Evolutionary conservation across 2,888 invertebrate species (phyloP).

Genomic region (Malthinus flaveolus): DNA sequence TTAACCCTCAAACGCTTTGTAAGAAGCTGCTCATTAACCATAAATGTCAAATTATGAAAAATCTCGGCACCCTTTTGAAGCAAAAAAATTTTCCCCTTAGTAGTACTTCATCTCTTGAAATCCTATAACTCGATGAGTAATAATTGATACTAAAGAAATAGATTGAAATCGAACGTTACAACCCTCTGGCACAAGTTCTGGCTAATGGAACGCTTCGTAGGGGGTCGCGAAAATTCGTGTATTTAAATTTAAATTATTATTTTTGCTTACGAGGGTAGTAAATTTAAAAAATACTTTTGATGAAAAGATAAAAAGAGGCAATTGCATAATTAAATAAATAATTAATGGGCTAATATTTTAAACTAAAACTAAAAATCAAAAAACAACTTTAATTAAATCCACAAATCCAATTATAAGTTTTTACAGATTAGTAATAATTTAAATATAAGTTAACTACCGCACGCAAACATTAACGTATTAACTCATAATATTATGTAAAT

Average conservation of each 20-base stretch:
- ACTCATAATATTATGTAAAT: conserved; percentile 1
- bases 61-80: no score
- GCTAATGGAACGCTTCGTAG: no score
- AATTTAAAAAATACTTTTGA: no score
- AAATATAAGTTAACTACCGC: conserved; percentile 2
- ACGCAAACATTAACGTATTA: conserved; percentile 2
- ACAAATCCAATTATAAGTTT: conserved; percentile 5
- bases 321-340: neutral
- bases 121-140: no score
- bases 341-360: neutral
- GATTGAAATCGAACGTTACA: no score
- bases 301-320: neutral
- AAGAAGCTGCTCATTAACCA: conserved; percentile 1
- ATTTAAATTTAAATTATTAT: no score
- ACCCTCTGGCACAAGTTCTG: no score
- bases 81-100: no score
- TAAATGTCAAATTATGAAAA: neutral
- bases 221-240: no score
- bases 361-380: conserved; percentile 4
- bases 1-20: conserved; percentile 2
- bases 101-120: no score
- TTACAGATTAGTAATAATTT: conserved; percentile 7
- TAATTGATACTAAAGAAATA: no score
- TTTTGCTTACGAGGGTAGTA: no score
- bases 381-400: conserved; percentile 3